phyloP scores from a whole-genome alignment of 2,113 vertebrate genomes.

The Sisor rabdophorus region DNA sequence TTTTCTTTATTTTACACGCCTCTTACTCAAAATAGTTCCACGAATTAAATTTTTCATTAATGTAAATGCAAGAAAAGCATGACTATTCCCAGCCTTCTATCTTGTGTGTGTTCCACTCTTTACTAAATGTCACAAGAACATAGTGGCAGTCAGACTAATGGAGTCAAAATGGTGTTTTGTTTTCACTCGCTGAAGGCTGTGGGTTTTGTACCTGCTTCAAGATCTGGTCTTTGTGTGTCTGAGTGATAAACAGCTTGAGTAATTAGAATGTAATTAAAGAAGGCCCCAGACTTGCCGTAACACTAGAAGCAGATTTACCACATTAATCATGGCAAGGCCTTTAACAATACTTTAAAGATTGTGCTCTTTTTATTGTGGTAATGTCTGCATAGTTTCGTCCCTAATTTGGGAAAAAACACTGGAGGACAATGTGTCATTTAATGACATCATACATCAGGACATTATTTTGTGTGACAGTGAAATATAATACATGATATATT shows the following conservation, averaged over 20 bases:
- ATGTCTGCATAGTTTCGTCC: neutral
- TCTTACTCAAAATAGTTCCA: neutral
- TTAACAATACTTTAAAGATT: neutral
- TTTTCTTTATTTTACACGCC: no score
- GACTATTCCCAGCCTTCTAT: constrained; percentile 50
- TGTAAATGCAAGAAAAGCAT: constrained; percentile 58
- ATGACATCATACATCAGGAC: neutral
- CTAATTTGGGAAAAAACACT: neutral
- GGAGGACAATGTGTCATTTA: neutral
- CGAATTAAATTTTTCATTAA: constrained; percentile 47
- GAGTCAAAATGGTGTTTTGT: constrained; percentile 9
- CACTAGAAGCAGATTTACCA: neutral
- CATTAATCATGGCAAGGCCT: neutral
- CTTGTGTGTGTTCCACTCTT: constrained; percentile 34
- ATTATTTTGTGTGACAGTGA: neutral
- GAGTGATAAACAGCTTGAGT: neutral
- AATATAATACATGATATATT: neutral
- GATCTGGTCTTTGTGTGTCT: neutral
- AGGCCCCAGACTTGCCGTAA: neutral
- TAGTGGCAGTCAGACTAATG: constrained; percentile 13
- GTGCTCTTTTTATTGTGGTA: neutral
- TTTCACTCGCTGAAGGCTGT: neutral
- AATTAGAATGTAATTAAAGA: constrained; percentile 17
- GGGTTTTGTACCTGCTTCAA: constrained; percentile 1
- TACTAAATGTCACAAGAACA: constrained; percentile 33